Conservation (phyloP, 35 echinoderm and acorn worm species). For the Heliocidaris erythrogramma region DNA sequence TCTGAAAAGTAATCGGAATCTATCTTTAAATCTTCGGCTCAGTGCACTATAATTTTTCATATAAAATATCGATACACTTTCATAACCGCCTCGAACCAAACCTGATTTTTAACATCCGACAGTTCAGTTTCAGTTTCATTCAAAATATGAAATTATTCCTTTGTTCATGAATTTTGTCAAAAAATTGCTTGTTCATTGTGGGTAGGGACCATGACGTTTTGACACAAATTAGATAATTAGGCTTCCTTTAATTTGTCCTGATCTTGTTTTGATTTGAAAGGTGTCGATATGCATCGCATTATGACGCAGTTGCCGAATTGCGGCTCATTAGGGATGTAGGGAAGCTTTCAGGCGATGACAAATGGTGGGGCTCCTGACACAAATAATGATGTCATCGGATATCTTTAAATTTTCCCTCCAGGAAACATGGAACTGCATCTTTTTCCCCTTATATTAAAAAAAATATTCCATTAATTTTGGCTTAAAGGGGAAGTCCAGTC, state of each 20-base stretch:
- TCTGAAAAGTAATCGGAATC: too few species aligned
- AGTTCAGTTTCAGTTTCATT: background rate
- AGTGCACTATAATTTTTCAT: background rate
- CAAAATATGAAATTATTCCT: background rate
- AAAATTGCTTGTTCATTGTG: background rate
- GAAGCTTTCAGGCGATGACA: background rate
- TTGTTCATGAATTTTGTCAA: background rate
- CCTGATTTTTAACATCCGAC: background rate
- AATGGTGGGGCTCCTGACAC: background rate
- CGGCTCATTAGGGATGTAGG: background rate
- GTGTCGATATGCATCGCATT: background rate
- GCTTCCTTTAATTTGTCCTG: background rate
- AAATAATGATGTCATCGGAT: background rate
- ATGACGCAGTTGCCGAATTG: background rate
- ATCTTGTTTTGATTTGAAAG: slow-evolving; percentile 7
- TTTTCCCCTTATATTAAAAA: too few species aligned
- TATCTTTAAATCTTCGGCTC: too few species aligned
- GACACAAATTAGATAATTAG: slow-evolving; percentile 1
- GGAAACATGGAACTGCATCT: background rate
- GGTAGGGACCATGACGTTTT: background rate
- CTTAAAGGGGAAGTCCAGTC: too few species aligned
- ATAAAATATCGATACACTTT: background rate
- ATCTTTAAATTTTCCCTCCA: background rate
- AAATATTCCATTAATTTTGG: too few species aligned
- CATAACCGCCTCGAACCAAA: background rate